Base-by-base conservation (phyloP, 2,797 vertebrate genomes). In the Apogon talboti region DNA sequence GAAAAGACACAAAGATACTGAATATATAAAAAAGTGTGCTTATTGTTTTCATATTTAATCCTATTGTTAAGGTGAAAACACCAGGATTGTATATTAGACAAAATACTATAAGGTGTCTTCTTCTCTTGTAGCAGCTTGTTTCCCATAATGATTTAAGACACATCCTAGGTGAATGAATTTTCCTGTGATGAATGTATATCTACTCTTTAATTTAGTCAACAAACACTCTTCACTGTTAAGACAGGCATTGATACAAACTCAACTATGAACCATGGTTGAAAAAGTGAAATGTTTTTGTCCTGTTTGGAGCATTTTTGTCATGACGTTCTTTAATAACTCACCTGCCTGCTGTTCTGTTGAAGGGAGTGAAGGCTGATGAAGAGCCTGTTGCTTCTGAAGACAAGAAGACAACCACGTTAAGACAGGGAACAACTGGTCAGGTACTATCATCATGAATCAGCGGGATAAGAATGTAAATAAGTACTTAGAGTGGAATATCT, bases 321-420 rank as follows among this genome's bases (percentile, higher is more conserved):
- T 30, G 28, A 9, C 3, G 3, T 10, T 28, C 33, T 35, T 35
- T 35, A 42, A 2, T 15, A 49, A 87, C 91, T 94, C 85, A 98
- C 98, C 96, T 94, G 89, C 92, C 93, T 3, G 86, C 87, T 75
- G 93, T 93, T 86, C 92, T 95, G 71, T 88, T 91, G 13, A 89
- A 87, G 0, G 93, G 91, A 66, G 90, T 83, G 30, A 93, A 90
- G 1, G 94, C 86, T 14, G 88, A 82, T 42, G 82, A 57, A 78
- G 92, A 92, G 42, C 57, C 66, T 84, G 93, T 79, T 37, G 90
- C 14, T 63, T 84, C 91, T 47, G 79, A 90, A 19, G 68, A 76
- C 10, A 92, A 76, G 67, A 61, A 92, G 86, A 87, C 4, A 52
- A 65, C 58, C 33, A 44, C 48, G 71, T 37, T n/a, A 7, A 14